phyloP scores from a whole-genome alignment of 2,797 vertebrate species.

The Simalia tracyae region DNA sequence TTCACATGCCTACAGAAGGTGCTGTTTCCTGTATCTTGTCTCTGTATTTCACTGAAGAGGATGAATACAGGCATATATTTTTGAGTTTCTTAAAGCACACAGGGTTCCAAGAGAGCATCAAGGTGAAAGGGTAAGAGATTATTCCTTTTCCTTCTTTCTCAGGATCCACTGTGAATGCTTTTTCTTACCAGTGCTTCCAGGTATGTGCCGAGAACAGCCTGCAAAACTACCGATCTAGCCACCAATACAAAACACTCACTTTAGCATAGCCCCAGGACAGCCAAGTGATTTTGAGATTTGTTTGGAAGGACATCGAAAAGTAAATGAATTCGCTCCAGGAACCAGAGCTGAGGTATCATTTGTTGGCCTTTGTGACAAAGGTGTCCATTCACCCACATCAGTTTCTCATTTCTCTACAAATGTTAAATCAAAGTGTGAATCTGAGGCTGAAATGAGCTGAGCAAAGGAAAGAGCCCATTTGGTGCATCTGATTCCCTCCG shows the following conservation, averaged over 20 bases:
- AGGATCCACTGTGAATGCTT: constrained; percentile 1
- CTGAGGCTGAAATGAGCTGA: not conserved
- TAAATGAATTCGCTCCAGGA: not conserved
- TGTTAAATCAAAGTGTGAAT: constrained; percentile 11
- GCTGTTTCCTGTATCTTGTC: not conserved
- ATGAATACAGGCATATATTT: no score
- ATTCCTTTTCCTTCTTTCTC: constrained; percentile 47
- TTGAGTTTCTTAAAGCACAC: constrained; percentile 64
- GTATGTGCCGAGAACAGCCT: not conserved
- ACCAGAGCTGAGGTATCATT: not conserved
- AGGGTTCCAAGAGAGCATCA: constrained; percentile 46
- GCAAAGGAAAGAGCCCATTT: not conserved
- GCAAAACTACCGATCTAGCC: not conserved
- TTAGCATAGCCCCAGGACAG: constrained; percentile 3
- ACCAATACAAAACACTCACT: not conserved
- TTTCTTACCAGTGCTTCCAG: not conserved
- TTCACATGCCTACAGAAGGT: not conserved
- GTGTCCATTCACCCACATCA: not conserved
- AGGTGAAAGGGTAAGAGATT: not conserved
- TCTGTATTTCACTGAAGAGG: constrained; percentile 1
- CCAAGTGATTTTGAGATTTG: not conserved
- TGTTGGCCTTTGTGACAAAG: not conserved
- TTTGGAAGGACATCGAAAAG: not conserved
- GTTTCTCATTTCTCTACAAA: not conserved
- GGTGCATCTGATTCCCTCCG: not conserved